These are phyloP conservation scores for Channallabes apus DNA, from an alignment of 2,797 vertebrate species.

Conservation along the genomic window DNA sequence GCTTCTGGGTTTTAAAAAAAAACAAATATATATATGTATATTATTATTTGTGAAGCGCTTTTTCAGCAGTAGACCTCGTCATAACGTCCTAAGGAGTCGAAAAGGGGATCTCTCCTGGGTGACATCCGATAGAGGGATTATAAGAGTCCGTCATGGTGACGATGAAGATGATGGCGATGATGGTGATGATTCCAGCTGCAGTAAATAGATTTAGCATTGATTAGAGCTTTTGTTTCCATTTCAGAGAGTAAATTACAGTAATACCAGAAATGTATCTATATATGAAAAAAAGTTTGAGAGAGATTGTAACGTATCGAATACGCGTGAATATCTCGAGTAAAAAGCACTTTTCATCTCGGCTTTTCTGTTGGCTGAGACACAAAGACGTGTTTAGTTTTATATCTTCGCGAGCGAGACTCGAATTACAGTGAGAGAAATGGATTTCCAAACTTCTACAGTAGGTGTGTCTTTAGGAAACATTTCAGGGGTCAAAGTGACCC, in stretches of 20 bases:
- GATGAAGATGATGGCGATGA: too few species aligned
- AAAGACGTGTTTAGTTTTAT: background rate
- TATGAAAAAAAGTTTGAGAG: background rate
- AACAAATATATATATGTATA: too few species aligned
- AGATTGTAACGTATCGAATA: background rate
- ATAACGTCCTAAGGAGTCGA: background rate
- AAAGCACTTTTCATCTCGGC: conserved; percentile 7
- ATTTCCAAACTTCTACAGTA: background rate
- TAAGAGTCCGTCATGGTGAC: background rate
- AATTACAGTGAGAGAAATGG: background rate
- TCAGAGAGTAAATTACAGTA: background rate
- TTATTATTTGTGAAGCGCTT: background rate
- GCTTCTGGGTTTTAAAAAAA: background rate
- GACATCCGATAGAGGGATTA: background rate
- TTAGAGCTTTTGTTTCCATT: background rate
- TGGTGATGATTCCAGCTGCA: background rate
- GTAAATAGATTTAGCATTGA: background rate
- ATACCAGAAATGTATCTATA: background rate
- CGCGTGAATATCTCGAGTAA: too few species aligned
- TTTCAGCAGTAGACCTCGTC: background rate
- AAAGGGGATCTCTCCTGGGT: background rate
- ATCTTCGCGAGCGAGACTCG: background rate
- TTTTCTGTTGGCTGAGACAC: background rate
- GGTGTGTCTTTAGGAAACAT: background rate
- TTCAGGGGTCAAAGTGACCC: background rate